Evolutionary conservation across 2,113 vertebrate species (phyloP).

Genomic region (Leiothrix lutea): DNA sequence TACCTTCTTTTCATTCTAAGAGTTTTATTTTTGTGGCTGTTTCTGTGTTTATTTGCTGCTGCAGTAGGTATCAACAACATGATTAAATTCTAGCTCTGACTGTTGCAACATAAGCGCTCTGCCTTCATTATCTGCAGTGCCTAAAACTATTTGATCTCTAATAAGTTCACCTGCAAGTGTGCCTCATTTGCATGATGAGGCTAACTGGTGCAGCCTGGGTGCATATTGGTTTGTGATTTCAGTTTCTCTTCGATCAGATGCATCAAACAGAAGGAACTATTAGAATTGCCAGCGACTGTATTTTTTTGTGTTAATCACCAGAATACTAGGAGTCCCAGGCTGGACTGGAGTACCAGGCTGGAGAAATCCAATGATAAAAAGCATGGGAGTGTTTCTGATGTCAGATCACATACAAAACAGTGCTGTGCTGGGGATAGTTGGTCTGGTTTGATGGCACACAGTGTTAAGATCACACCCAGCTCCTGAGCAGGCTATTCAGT

Average conservation of each 20-base stretch:
- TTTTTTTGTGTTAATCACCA: slow-evolving; percentile 30
- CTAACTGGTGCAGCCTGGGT: slow-evolving; percentile 62
- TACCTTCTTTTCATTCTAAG: slow-evolving; percentile 18
- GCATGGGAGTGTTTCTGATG: not conserved
- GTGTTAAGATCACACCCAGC: not conserved
- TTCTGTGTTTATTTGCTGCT: slow-evolving; percentile 34
- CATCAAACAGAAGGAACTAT: slow-evolving; percentile 40
- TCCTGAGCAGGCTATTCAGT: not conserved
- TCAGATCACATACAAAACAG: not conserved
- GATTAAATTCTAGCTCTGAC: slow-evolving; percentile 60
- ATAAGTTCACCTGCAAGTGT: slow-evolving; percentile 59
- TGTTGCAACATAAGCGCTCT: slow-evolving; percentile 43
- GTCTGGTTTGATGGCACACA: not conserved
- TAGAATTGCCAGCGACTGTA: slow-evolving; percentile 28
- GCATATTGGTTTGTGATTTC: slow-evolving; percentile 57
- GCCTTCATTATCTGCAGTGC: slow-evolving; percentile 45
- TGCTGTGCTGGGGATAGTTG: not conserved
- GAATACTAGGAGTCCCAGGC: not conserved
- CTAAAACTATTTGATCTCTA: slow-evolving; percentile 69
- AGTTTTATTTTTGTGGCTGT: slow-evolving; percentile 54
- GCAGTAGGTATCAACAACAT: slow-evolving; percentile 52
- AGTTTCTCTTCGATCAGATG: slow-evolving; percentile 37
- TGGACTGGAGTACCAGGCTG: not conserved
- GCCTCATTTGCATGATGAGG: slow-evolving; percentile 59
- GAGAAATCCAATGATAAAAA: not conserved